Evolutionary conservation across 2,797 vertebrate genomes (phyloP).

Genomic region (Scomberomorus guttatus): DNA sequence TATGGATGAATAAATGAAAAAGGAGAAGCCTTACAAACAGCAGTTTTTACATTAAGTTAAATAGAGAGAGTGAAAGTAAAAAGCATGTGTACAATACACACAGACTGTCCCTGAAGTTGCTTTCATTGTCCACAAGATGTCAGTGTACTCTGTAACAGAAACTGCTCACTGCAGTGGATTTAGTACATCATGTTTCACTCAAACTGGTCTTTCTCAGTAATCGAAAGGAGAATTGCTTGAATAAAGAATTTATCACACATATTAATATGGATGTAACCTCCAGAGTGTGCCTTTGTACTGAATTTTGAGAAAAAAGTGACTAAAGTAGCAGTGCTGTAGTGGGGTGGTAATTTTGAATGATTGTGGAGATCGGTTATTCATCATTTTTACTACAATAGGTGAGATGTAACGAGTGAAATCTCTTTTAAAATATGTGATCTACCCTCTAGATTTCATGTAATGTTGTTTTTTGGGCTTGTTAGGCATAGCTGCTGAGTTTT

Average conservation of each 20-base stretch:
- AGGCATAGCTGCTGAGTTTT: slow-evolving; percentile 51
- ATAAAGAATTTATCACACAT: slow-evolving; percentile 58
- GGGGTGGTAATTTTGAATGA: background rate
- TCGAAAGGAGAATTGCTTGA: slow-evolving; percentile 19
- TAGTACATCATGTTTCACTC: background rate
- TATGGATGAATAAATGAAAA: slow-evolving; percentile 8
- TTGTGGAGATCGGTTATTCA: slow-evolving; percentile 5
- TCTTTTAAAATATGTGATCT: slow-evolving; percentile 32
- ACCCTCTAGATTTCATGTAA: slow-evolving; percentile 40
- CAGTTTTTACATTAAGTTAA: background rate
- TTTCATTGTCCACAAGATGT: slow-evolving; percentile 75
- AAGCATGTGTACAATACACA: background rate
- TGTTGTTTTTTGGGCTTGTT: slow-evolving; percentile 65
- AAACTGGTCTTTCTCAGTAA: slow-evolving; percentile 11
- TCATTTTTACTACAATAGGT: slow-evolving; percentile 21
- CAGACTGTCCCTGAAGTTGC: background rate
- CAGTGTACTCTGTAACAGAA: slow-evolving; percentile 59
- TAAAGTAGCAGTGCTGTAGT: background rate
- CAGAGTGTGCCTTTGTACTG: slow-evolving; percentile 6
- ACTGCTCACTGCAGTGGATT: slow-evolving; percentile 32
- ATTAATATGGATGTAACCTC: slow-evolving; percentile 22
- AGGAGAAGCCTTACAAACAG: background rate
- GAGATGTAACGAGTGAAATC: slow-evolving; percentile 28
- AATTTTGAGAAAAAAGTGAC: background rate
- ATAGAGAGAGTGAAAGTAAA: background rate